phyloP scores from a whole-genome alignment of 1,140 invertebrate species.

The Tetramorium alpestre region DNA sequence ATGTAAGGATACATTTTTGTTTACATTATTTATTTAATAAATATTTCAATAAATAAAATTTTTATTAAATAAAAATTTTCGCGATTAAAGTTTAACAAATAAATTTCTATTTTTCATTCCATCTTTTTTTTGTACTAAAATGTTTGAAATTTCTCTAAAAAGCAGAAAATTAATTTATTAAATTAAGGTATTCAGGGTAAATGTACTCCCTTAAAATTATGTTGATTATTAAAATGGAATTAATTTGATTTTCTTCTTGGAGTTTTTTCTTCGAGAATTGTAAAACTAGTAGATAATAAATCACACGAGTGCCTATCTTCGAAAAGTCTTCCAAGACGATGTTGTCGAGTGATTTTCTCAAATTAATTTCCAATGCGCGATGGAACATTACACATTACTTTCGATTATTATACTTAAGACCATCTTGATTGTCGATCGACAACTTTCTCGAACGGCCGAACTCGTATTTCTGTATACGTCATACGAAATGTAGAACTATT shows the following conservation, averaged over 20 bases:
- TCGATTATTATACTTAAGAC: conserved; percentile 32
- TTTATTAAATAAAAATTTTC: not conserved
- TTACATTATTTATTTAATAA: conserved; percentile 10
- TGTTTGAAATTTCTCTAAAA: not conserved
- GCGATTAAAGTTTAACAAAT: not conserved
- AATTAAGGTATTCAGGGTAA: no score
- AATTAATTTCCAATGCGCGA: conserved; percentile 6
- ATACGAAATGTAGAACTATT: not conserved
- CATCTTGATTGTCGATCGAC: conserved; percentile 24
- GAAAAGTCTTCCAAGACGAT: conserved; percentile 64
- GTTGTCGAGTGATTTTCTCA: not conserved
- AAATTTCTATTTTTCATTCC: not conserved
- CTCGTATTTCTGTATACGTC: not conserved
- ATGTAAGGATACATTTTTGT: not conserved
- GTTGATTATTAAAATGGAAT: not conserved
- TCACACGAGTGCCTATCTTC: conserved; percentile 67
- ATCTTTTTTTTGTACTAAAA: not conserved
- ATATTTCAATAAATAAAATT: conserved; percentile 4
- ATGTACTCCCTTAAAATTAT: not conserved
- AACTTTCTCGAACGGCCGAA: conserved; percentile 21
- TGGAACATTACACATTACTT: not conserved
- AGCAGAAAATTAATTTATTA: not conserved
- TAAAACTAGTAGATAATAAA: conserved; percentile 28
- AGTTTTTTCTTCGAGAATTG: not conserved
- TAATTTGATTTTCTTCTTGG: not conserved